phyloP scores from a whole-genome alignment of 2,888 invertebrate genomes.

The Enoplolaimus lenunculus region DNA sequence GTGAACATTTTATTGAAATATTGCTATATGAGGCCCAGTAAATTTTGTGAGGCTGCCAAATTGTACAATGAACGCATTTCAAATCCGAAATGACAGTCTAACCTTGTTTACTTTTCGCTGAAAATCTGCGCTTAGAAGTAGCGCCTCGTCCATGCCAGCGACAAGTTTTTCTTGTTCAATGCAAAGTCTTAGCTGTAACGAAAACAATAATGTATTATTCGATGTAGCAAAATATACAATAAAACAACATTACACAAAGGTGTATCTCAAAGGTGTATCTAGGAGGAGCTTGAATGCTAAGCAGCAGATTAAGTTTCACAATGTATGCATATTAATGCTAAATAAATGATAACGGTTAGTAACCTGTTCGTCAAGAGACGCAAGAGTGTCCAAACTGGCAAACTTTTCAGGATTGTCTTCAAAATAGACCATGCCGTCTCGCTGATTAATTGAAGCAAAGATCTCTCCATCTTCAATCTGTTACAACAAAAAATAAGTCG shows the following conservation, averaged over 20 bases:
- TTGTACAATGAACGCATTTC: too few species aligned
- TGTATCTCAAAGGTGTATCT: too few species aligned
- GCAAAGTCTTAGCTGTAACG: not conserved
- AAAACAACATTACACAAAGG: too few species aligned
- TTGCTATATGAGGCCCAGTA: too few species aligned
- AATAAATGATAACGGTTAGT: too few species aligned
- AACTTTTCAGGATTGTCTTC: conserved; percentile 88
- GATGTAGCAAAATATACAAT: not conserved
- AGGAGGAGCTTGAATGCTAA: too few species aligned
- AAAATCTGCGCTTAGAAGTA: not conserved
- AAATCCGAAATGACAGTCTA: too few species aligned
- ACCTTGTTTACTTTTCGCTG: not conserved
- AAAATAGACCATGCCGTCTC: conserved; percentile 93
- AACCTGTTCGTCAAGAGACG: conserved; percentile 61
- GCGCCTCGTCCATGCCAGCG: not conserved
- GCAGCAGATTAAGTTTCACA: too few species aligned
- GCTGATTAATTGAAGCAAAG: conserved; percentile 87
- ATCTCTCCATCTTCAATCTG: conserved; percentile 93
- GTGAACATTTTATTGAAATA: too few species aligned
- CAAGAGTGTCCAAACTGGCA: conserved; percentile 71
- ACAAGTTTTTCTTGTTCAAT: not conserved
- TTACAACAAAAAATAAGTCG: conserved; percentile 24
- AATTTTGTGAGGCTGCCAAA: too few species aligned
- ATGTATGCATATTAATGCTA: too few species aligned
- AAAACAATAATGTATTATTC: not conserved